A percentile compares a stretch with the other conserved stretches of the same genome.
phyloP scores from a whole-genome alignment of 1,140 invertebrate species.

The Drosophila seguyi region DNA sequence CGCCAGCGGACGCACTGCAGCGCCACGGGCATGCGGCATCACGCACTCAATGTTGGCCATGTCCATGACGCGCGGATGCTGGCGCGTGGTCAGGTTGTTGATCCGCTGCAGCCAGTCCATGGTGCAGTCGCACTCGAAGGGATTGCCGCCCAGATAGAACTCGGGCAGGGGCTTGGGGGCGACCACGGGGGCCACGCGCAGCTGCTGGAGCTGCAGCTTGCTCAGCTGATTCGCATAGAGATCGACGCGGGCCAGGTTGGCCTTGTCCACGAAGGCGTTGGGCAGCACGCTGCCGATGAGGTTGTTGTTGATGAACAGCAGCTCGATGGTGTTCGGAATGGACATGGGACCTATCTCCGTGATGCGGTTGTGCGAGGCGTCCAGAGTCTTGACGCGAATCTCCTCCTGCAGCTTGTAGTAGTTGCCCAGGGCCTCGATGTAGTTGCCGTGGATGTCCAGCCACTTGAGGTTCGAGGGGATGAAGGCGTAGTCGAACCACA shows the following conservation, averaged over 20 bases:
- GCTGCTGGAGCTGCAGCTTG: slow-evolving; percentile 92
- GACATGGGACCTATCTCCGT: slow-evolving; percentile 91
- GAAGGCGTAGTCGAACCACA: slow-evolving; percentile 96
- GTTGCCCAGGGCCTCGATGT: slow-evolving; percentile 93
- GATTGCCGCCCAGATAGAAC: slow-evolving; percentile 95
- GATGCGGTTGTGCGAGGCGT: slow-evolving; percentile 95
- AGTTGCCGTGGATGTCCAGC: slow-evolving; percentile 95
- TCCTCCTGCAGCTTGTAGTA: slow-evolving; percentile 93
- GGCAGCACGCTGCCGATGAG: slow-evolving; percentile 91
- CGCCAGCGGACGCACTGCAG: slow-evolving; percentile 89
- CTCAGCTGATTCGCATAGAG: slow-evolving; percentile 95
- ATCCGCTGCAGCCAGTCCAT: slow-evolving; percentile 96
- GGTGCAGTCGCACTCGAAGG: slow-evolving; percentile 95
- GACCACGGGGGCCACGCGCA: slow-evolving; percentile 90
- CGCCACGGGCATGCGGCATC: slow-evolving; percentile 91
- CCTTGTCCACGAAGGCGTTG: slow-evolving; percentile 94
- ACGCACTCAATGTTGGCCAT: slow-evolving; percentile 94
- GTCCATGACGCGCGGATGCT: slow-evolving; percentile 94
- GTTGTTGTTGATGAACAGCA: slow-evolving; percentile 96
- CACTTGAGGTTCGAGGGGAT: too few species aligned
- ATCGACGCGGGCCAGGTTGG: slow-evolving; percentile 93
- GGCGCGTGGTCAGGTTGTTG: slow-evolving; percentile 92
- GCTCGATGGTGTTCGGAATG: slow-evolving; percentile 95
- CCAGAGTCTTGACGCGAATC: slow-evolving; percentile 92
- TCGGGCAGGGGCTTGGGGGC: slow-evolving; percentile 90